phyloP scores from a whole-genome alignment of 2,113 vertebrate species.

The Myotis davidii region DNA sequence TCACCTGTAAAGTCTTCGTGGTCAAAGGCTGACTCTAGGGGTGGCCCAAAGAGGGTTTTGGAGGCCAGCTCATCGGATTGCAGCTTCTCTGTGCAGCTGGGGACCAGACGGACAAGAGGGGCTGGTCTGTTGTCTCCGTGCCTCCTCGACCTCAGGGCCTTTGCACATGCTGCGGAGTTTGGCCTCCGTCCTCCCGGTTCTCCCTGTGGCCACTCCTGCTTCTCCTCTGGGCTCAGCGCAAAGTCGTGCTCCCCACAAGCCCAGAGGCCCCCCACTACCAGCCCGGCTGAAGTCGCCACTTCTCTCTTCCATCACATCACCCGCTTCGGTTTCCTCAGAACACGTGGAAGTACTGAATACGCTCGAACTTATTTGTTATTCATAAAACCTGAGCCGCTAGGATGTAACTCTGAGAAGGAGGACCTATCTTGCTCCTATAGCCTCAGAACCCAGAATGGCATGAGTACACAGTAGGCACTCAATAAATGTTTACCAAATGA shows the following conservation, averaged over 20 bases:
- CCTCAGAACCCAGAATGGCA: neutral
- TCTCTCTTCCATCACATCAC: neutral
- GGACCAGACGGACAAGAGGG: neutral
- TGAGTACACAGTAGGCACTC: neutral
- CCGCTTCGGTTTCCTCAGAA: neutral
- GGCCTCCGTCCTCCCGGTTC: neutral
- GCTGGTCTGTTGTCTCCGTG: rapidly evolving
- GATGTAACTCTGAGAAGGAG: neutral
- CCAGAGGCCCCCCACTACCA: too few species aligned
- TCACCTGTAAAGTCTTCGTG: constrained; percentile 90
- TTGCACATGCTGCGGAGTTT: neutral
- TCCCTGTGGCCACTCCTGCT: neutral
- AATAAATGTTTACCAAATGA: neutral
- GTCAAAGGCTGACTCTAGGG: constrained; percentile 91
- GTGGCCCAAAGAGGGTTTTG: constrained; percentile 91
- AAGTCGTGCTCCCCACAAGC: neutral
- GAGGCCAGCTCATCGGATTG: constrained; percentile 56
- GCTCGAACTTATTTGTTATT: neutral
- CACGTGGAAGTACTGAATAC: neutral
- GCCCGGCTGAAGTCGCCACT: neutral
- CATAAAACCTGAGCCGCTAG: neutral
- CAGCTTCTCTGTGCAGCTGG: constrained; percentile 62
- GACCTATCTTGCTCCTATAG: neutral
- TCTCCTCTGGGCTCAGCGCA: neutral
- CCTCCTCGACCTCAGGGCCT: neutral